Percentiles rank a stretch among this genome's conserved stretches.
Evolutionary conservation across 2,888 invertebrate species (phyloP).

Genomic region (Drosophila neonasuta): DNA sequence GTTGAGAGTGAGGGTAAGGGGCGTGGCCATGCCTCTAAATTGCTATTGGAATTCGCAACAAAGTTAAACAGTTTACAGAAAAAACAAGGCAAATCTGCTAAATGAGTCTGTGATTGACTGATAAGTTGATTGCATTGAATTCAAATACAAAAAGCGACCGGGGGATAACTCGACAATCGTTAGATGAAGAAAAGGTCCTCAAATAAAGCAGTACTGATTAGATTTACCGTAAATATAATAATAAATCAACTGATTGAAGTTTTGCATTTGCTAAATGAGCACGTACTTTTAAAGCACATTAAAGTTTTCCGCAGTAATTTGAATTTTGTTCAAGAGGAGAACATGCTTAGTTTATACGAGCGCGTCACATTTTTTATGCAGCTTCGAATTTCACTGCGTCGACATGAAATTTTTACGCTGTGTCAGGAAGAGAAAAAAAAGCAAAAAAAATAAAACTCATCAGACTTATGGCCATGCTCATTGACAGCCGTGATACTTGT

Average conservation of each 20-base stretch:
- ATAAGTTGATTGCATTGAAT: constrained; percentile 29
- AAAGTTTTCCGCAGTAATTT: constrained; percentile 21
- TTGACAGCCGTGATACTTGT: constrained; percentile 43
- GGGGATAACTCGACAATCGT: not conserved
- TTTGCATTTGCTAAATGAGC: not conserved
- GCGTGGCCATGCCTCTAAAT: constrained; percentile 27
- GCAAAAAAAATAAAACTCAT: constrained; percentile 42
- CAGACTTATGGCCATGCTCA: constrained; percentile 47
- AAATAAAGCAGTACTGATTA: constrained; percentile 4
- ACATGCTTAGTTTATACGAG: not conserved
- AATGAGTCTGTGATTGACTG: constrained; percentile 40
- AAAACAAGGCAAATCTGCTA: constrained; percentile 27
- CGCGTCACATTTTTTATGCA: constrained; percentile 29
- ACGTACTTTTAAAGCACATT: constrained; percentile 15
- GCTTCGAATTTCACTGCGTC: constrained; percentile 24
- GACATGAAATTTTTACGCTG: constrained; percentile 30
- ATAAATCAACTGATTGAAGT: not conserved
- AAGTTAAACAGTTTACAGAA: constrained; percentile 39
- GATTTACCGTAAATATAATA: not conserved
- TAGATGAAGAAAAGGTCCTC: not conserved
- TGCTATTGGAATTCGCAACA: constrained; percentile 27
- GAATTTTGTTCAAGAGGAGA: constrained; percentile 8
- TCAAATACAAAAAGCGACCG: constrained; percentile 5
- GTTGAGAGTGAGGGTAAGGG: constrained; percentile 1
- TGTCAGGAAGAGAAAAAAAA: constrained; percentile 33